Percentiles rank a stretch among this genome's conserved stretches.
Evolutionary conservation across 2,113 vertebrate species (phyloP).

Genomic region (Scortum barcoo): DNA sequence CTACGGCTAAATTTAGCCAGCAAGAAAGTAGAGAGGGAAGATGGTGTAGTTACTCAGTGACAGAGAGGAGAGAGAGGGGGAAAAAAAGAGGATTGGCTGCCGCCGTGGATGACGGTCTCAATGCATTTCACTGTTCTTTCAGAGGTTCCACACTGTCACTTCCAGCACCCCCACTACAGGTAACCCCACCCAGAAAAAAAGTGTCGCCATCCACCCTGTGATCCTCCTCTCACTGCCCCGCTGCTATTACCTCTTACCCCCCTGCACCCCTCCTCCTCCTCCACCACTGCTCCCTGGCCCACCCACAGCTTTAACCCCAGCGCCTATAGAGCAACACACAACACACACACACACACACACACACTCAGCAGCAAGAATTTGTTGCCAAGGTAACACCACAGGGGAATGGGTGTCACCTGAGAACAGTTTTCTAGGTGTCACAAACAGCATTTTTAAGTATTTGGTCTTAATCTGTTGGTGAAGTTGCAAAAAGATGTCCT

Average conservation of each 20-base stretch:
- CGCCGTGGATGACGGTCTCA: conserved; percentile 78
- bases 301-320: conserved; percentile 62
- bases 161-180: conserved; percentile 86
- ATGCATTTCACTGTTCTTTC: conserved; percentile 86
- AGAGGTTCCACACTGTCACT: conserved; percentile 86
- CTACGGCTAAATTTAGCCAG: conserved; percentile 58
- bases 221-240: conserved; percentile 62
- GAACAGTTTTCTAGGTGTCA: conserved; percentile 33
- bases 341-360: conserved; percentile 20
- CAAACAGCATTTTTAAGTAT: conserved; percentile 18
- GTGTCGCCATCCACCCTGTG: conserved; percentile 66
- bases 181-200: conserved; percentile 79
- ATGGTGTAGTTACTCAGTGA: conserved; percentile 32
- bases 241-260: conserved; percentile 50
- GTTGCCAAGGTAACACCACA: conserved; percentile 73
- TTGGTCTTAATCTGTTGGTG: not conserved
- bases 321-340: conserved; percentile 34
- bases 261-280: conserved; percentile 44
- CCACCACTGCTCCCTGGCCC: conserved; percentile 44
- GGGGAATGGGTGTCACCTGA: conserved; percentile 64
- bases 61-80: conserved; percentile 2
- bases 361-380: conserved; percentile 44
- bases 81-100: conserved; percentile 39
- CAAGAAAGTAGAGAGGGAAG: conserved; percentile 38
- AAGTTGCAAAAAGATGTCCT: not conserved